Evolutionary conservation across 1,140 invertebrate species (phyloP).

Genomic region (Lepidurus arcticus): DNA sequence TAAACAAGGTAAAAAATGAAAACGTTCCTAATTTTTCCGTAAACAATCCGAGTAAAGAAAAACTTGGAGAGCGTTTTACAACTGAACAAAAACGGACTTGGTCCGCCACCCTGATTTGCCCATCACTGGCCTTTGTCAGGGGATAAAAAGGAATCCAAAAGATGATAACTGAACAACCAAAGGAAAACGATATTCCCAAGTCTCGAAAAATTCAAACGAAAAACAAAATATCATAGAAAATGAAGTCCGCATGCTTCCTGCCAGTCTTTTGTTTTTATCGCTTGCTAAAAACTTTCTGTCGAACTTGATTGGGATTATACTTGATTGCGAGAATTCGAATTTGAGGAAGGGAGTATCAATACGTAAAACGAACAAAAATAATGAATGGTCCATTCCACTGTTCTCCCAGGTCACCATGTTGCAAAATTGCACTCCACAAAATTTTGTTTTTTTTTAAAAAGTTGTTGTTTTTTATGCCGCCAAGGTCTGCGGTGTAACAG

Average conservation of each 20-base stretch:
- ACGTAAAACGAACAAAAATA: neutral
- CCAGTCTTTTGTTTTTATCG: neutral
- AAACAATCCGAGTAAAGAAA: neutral
- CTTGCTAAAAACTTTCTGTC: neutral
- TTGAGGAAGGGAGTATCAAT: neutral
- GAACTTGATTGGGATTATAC: neutral
- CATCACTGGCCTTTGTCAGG: slow-evolving; percentile 7
- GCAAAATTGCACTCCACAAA: neutral
- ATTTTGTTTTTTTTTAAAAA: neutral
- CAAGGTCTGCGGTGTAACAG: neutral
- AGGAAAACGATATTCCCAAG: neutral
- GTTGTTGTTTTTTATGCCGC: neutral
- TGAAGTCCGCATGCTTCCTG: neutral
- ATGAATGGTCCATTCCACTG: slow-evolving; percentile 6
- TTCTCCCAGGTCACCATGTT: neutral
- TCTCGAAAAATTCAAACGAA: no score
- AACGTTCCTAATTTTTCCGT: neutral
- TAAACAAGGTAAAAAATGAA: neutral
- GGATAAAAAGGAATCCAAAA: slow-evolving; percentile 1
- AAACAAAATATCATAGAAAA: neutral
- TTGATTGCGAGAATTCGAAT: neutral
- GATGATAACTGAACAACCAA: neutral
- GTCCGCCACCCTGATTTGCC: slow-evolving; percentile 20
- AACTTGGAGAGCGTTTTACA: neutral
- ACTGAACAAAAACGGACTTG: slow-evolving; percentile 12